Evolutionary conservation across 2,797 vertebrate genomes (phyloP).

Genomic region (Sebastes oblongus): DNA sequence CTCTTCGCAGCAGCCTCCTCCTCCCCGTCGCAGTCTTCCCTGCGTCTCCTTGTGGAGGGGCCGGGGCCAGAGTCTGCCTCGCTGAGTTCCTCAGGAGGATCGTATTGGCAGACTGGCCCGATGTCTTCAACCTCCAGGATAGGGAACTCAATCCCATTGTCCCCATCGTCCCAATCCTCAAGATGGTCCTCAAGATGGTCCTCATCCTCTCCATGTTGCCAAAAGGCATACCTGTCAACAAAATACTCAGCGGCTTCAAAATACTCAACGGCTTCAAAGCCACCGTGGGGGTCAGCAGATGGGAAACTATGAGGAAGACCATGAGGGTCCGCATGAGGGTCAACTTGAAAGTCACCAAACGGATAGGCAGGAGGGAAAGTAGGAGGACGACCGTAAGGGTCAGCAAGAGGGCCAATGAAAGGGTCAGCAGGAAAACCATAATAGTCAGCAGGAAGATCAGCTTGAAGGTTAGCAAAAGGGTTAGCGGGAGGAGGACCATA

Average conservation of each 20-base stretch:
- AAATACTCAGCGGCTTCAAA: no score
- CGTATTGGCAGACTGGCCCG: no score
- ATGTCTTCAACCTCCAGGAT: no score
- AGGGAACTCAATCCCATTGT: not conserved
- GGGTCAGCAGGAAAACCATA: not conserved
- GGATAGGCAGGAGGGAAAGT: not conserved
- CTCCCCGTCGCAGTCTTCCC: not conserved
- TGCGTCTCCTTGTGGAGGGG: not conserved
- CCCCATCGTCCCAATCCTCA: not conserved
- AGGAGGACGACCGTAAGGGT: not conserved
- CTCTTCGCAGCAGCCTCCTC: not conserved
- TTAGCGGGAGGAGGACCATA: not conserved
- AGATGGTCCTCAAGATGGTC: no score
- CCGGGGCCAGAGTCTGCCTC: no score
- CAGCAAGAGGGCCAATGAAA: not conserved
- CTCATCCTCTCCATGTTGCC: no score
- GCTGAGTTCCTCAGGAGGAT: no score
- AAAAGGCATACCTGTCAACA: no score
- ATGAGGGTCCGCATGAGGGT: not conserved
- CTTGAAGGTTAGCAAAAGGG: no score
- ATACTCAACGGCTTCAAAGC: no score
- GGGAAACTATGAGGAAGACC: not conserved
- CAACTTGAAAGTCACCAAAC: not conserved
- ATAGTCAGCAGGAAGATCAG: not conserved
- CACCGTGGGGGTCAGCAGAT: not conserved